Base-by-base conservation (phyloP, 64 coral and sea anemone genomes). In the Montipora capricornis region DNA sequence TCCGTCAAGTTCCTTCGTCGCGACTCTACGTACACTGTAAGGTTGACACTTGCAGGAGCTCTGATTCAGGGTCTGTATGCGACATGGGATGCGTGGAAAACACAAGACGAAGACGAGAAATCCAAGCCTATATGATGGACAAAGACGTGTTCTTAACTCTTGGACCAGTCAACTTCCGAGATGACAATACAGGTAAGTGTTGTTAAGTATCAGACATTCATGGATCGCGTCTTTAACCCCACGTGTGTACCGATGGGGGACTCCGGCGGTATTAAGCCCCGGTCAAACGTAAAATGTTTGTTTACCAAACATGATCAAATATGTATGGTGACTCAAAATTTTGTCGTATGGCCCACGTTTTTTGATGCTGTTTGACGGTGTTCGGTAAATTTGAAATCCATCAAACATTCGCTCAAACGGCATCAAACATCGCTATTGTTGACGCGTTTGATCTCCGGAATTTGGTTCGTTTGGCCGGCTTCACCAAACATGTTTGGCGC, bases 1-100 rank as follows among this genome's bases (percentile, higher is more conserved):
- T 90, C 19, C 64, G 82, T 13, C 15, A 50, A 1, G 45, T 86
- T 6, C 7, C 46, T 15, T 71, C 82, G 0, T 0, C 16, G 7
- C 44, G 64, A 4, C 64, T 86, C 47, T 86, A 86, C 45, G 82
- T 86, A 14, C 82, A 86, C 66, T 86, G 82, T 50, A 8, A 70
- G 45, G 82, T 86, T 2, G 64, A 20, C 16, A 86, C 66, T 7
- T 86, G 82, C 9, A 49, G 64, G 47, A 19, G 45, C 29, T 51
- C 82, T 5, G 82, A 86, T 16, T 24, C 47, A 8, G 64, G 46
- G 44, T 86, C 82, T 48, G 82, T 86, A 6, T 86, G 82, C 20
- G 64, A 86, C 0, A 49, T 15, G 19, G 82, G 82, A n/a, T 86
- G 82, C 37, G 20, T 2, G 11, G 45, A 86, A 20, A 48, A 73